phyloP scores from a whole-genome alignment of 2,113 vertebrate species.

The Atlantisia rogersi region DNA sequence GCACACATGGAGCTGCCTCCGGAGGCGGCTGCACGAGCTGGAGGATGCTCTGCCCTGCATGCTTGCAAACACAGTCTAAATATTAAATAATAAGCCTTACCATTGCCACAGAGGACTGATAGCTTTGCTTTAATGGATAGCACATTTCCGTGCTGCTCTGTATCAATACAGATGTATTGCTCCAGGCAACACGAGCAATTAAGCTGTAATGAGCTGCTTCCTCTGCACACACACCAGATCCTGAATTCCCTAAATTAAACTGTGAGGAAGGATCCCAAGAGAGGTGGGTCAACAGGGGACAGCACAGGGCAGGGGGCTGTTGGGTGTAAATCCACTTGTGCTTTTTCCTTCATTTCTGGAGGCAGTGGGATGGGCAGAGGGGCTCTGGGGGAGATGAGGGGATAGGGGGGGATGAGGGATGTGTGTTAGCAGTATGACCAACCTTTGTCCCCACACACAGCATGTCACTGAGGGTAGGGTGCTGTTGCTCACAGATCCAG shows the following conservation, averaged over 20 bases:
- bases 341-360: neutral
- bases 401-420: neutral
- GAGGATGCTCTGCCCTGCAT: neutral
- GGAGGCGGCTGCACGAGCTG: neutral
- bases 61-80: neutral
- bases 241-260: neutral
- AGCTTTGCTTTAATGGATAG: neutral
- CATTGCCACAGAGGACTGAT: neutral
- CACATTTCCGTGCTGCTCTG: neutral
- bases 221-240: neutral
- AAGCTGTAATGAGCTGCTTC: neutral
- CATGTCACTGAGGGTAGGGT: fast-evolving
- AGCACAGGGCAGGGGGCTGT: neutral
- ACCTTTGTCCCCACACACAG: neutral
- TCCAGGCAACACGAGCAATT: neutral
- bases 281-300: neutral
- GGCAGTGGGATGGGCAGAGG: neutral
- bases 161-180: neutral
- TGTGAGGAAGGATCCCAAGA: neutral
- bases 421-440: fast-evolving
- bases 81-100: neutral
- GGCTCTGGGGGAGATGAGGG: neutral
- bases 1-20: fast-evolving
- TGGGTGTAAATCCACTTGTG: neutral
- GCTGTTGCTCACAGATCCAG: neutral